Conservation (phyloP, 2,797 vertebrate species). For the Ptychobarbus kaznakovi region DNA sequence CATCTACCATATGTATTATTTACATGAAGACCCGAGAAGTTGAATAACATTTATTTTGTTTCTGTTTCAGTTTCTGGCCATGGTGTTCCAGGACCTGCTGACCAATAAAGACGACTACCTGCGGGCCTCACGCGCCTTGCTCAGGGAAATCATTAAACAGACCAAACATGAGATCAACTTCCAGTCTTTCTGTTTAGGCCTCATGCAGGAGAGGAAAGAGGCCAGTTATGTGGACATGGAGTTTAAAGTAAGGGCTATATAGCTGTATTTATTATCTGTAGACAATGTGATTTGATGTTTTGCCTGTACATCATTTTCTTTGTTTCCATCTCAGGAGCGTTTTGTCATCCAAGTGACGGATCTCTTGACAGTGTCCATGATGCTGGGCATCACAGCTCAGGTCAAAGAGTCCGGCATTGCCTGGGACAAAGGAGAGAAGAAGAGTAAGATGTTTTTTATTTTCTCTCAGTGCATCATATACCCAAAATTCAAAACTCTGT, state of each 20-base stretch:
- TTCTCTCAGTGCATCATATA: background rate
- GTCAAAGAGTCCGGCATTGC: slow-evolving; percentile 97
- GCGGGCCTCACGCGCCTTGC: slow-evolving; percentile 90
- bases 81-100: slow-evolving; percentile 98
- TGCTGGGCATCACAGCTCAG: slow-evolving; percentile 97
- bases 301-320: background rate
- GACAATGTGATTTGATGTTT: background rate
- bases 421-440: slow-evolving; percentile 99
- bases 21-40: background rate
- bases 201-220: slow-evolving; percentile 98
- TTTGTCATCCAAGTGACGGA: slow-evolving; percentile 98
- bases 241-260: slow-evolving; percentile 83
- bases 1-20: no score
- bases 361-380: slow-evolving; percentile 96
- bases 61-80: slow-evolving; percentile 88
- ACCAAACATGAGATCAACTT: slow-evolving; percentile 99
- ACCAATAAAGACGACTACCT: slow-evolving; percentile 97
- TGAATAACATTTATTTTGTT: background rate
- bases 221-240: slow-evolving; percentile 92
- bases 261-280: background rate
- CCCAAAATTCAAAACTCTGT: background rate
- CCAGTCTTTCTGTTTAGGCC: slow-evolving; percentile 95
- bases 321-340: slow-evolving; percentile 82
- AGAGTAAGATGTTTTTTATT: slow-evolving; percentile 80
- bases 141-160: slow-evolving; percentile 98